A percentile compares a stretch with the other conserved stretches of the same genome.
Evolutionary conservation across 2,113 vertebrate genomes (phyloP).

Genomic region (Gadus macrocephalus): DNA sequence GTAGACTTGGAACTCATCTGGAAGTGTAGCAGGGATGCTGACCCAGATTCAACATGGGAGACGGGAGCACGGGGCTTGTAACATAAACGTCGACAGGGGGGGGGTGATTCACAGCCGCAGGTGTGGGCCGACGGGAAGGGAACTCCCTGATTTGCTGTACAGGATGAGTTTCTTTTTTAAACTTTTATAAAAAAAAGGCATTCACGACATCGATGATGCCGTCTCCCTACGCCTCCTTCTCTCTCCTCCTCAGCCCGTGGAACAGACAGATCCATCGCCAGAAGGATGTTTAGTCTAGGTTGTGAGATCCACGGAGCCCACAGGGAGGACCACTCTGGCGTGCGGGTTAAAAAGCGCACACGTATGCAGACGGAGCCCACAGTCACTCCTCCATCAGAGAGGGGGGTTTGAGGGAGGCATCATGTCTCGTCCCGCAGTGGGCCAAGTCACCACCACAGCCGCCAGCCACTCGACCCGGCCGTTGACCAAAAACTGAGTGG

Average conservation of each 20-base stretch:
- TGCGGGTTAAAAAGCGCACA: background rate
- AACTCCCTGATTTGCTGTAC: conserved; percentile 16
- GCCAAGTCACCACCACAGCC: background rate
- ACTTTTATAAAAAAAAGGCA: conserved; percentile 13
- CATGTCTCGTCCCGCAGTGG: no score
- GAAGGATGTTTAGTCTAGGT: conserved; percentile 11
- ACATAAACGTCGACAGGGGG: conserved; percentile 9
- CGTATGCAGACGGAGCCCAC: background rate
- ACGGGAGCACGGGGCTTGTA: background rate
- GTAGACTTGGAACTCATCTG: conserved; percentile 20
- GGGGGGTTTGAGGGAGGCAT: background rate
- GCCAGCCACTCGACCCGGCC: conserved; percentile 11
- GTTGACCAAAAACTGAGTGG: conserved; percentile 33
- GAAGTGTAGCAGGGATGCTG: conserved; percentile 16
- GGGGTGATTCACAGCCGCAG: conserved; percentile 11
- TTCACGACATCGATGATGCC: conserved; percentile 55
- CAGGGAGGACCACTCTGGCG: background rate
- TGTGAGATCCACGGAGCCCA: background rate
- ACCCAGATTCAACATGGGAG: conserved; percentile 23
- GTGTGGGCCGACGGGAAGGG: conserved; percentile 28
- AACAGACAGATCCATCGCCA: background rate
- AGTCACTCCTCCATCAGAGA: background rate
- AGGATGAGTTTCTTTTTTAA: conserved; percentile 13
- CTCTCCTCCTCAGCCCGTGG: conserved; percentile 11
- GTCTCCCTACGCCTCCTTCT: background rate